Conservation (phyloP, 64 coral and sea anemone genomes). For the Porites lutea region DNA sequence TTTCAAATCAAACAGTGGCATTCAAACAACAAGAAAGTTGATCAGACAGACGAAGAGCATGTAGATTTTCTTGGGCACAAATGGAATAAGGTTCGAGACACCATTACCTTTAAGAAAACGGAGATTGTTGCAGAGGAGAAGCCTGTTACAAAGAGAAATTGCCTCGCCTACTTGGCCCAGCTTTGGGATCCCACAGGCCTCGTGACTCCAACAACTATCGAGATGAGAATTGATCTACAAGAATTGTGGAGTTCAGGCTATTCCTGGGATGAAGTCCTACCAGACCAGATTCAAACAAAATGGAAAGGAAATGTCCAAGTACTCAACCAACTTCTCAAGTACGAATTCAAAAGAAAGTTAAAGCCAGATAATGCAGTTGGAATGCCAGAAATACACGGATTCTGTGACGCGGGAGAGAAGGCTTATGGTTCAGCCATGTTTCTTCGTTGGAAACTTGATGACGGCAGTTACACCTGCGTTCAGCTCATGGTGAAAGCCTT, state of each 20-base stretch:
- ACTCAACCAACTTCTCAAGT: conserved; percentile 37
- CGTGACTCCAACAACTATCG: conserved; percentile 14
- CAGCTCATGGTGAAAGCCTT: too few relatives aligned
- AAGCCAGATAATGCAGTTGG: conserved; percentile 17
- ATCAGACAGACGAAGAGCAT: background rate
- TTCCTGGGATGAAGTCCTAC: conserved; percentile 32
- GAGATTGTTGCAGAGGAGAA: background rate
- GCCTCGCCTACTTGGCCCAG: conserved; percentile 17
- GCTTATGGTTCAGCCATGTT: too few relatives aligned
- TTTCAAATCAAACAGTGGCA: conserved; percentile 52
- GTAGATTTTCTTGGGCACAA: conserved; percentile 37
- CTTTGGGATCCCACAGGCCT: conserved; percentile 42
- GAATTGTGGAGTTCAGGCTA: conserved; percentile 47
- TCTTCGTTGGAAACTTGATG: too few relatives aligned
- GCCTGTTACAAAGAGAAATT: background rate
- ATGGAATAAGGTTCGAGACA: conserved; percentile 35
- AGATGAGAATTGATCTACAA: conserved; percentile 55
- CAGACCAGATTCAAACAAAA: background rate
- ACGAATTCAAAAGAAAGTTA: background rate
- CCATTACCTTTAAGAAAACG: conserved; percentile 11
- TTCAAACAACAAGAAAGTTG: conserved; percentile 23
- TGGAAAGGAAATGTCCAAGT: too few relatives aligned
- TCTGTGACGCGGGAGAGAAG: too few relatives aligned
- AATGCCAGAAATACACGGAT: conserved; percentile 41
- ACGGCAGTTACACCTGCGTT: too few relatives aligned